Conservation (phyloP, 2,888 invertebrate species). For the Ormyrus thymus region DNA sequence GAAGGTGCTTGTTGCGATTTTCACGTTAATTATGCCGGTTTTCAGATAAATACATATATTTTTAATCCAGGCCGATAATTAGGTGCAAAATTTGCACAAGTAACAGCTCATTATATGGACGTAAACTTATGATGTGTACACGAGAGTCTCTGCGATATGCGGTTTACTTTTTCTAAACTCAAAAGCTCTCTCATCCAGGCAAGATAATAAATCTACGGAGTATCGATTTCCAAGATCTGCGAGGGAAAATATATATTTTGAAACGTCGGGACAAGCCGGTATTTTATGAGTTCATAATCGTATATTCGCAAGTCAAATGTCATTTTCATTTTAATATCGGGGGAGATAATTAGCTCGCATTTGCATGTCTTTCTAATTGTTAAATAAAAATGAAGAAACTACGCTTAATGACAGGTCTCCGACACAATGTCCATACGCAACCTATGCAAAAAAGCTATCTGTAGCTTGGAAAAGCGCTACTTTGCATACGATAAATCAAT, state of each 20-base stretch:
- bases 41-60: no score
- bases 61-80: no score
- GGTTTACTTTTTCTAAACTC: no score
- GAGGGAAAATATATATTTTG: neutral
- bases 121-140: no score
- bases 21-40: no score
- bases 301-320: constrained; percentile 6
- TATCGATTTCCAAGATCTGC: no score
- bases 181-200: no score
- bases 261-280: neutral
- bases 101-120: no score
- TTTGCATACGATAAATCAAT: neutral
- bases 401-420: constrained; percentile 4
- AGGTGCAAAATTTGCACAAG: no score
- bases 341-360: neutral
- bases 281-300: constrained; percentile 9
- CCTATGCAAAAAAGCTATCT: neutral
- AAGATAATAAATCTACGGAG: no score
- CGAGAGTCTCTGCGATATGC: no score
- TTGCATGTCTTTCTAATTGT: neutral
- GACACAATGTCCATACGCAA: neutral
- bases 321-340: constrained; percentile 15
- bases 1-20: no score
- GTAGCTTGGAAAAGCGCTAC: neutral
- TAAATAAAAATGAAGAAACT: constrained; percentile 22